Evolutionary conservation across 2,797 vertebrate species (phyloP).

Genomic region (Chelidonichthys spinosus): DNA sequence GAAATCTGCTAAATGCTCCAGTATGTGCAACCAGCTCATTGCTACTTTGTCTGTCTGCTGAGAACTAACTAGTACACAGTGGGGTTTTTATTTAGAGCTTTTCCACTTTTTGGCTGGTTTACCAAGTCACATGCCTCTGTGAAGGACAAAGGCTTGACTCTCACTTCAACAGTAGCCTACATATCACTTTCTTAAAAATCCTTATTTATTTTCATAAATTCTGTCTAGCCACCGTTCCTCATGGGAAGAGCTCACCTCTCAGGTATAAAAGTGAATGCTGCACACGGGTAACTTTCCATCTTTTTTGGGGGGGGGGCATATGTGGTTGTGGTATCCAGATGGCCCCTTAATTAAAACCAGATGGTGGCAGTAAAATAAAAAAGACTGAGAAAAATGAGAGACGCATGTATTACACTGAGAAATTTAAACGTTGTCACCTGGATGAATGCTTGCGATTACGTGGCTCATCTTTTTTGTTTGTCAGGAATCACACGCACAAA

Average conservation of each 20-base stretch:
- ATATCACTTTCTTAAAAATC: neutral
- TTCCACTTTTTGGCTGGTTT: neutral
- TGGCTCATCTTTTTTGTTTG: constrained; percentile 33
- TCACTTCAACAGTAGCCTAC: constrained; percentile 8
- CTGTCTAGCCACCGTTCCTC: constrained; percentile 22
- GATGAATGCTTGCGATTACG: constrained; percentile 32
- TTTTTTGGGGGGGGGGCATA: constrained; percentile 14
- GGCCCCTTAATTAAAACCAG: constrained; percentile 78
- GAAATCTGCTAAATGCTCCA: neutral
- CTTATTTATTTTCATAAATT: constrained; percentile 5
- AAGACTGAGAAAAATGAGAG: constrained; percentile 56
- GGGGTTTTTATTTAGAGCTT: neutral
- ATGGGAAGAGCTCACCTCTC: constrained; percentile 48
- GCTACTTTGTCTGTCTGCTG: neutral
- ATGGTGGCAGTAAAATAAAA: constrained; percentile 65
- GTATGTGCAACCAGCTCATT: neutral
- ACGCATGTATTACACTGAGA: constrained; percentile 45
- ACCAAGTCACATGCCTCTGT: neutral
- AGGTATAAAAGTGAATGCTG: constrained; percentile 63
- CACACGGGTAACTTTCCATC: constrained; percentile 69
- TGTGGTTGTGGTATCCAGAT: constrained; percentile 63
- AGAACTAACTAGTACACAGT: neutral
- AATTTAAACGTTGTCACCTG: constrained; percentile 45
- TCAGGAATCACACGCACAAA: constrained; percentile 12
- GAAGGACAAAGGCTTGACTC: constrained; percentile 3